Evolutionary conservation across 2,113 vertebrate genomes (phyloP), one percentile per base, ranked within the genome.

Genomic region (Heterotilapia buettikoferi): DNA sequence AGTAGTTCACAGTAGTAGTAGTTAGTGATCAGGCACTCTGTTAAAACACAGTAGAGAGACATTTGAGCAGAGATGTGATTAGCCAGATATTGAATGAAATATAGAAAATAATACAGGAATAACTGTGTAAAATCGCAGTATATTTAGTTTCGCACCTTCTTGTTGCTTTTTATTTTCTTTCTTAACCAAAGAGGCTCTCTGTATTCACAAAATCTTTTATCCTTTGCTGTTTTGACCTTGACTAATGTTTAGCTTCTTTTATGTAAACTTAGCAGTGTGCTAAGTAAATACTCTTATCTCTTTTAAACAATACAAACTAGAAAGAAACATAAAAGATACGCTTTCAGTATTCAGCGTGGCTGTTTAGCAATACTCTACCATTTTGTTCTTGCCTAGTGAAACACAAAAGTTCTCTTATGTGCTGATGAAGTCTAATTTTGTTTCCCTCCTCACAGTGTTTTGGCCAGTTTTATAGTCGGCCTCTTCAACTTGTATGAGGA

Each of bases 401-500:
- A 78, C 43, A 76, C 71, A 73, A 73, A 24, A 26, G 68, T 26
- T n/a, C 7, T 71, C 16, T 2, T 68, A 8, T 45, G 9, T 33
- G 8, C n/a, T 85, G 5, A 50, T 80, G 76, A 79, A 54, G 53
- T 82, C 3, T 47, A 5, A 16, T 10, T 56, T 80, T 56, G 26
- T 61, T 89, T 78, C 86, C 14, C 43, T 78, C 83, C 79, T 86
- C 92, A 1, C 94, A 99, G 99, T 31, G 79, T 98, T 86, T 95
- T 99, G 94, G 97, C 97, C 50, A 98, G 96, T 93, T 99, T 99
- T 92, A 97, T 99, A 43, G 96, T 97, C 3, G 98, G 98, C 1
- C 97, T 99, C 45, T 98, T 99, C 95, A 97, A 97, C 93, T 94
- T 99, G 50, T 99, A 98, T 43, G 98, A 99, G 90, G 98, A 99